Evolutionary conservation across 1,140 invertebrate species (phyloP), one percentile per base, ranked within the genome.

Genomic region (Drosophila sulfurigaster): DNA sequence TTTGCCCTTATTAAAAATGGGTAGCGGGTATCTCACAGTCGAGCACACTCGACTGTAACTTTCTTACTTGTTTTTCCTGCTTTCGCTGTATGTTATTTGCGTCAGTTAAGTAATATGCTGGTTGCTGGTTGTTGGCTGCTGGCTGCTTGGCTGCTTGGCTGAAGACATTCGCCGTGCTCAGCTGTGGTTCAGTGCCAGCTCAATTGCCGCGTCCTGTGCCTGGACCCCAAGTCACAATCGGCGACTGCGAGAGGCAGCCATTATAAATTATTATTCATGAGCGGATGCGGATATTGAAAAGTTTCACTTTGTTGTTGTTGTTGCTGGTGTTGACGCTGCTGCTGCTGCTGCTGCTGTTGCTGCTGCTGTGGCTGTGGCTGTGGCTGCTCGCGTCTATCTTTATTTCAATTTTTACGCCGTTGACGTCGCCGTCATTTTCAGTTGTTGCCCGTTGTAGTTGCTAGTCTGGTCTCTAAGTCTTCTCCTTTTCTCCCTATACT

Each of bases 221-320:
- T 38, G 54, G 65, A 52, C 57, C n/a, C 10, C 51, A 32, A 41
- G 16, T 51, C 20, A 0, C 20, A 52, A 16, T 41, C 58, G 43
- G 81, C 83, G 57, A 68, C 69, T 57, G 76, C 78, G 49, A 71
- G 66, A 28, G 48, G 48, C 69, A 72, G 78, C 83, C 83, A 89
- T 88, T 88, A 89, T 89, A 85, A 88, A 88, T 88, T 88, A 88
- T 88, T 88, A 88, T 88, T 88, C 85, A 88, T 88, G 83, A 88
- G 83, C 83, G 83, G 85, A 88, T 88, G 83, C 83, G 83, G 83
- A 88, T 88, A 88, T 88, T 88, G 83, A 88, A 88, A 88, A 88
- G 85, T 88, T 88, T 89, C 85, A 83, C 79, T 83, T 78, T 75
- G 83, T 73, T 77, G 46, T 73, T 38, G 57, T 43, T 52, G 45